Evolutionary conservation across 2,797 vertebrate genomes (phyloP).

Genomic region (Hoplostethus atlanticus): DNA sequence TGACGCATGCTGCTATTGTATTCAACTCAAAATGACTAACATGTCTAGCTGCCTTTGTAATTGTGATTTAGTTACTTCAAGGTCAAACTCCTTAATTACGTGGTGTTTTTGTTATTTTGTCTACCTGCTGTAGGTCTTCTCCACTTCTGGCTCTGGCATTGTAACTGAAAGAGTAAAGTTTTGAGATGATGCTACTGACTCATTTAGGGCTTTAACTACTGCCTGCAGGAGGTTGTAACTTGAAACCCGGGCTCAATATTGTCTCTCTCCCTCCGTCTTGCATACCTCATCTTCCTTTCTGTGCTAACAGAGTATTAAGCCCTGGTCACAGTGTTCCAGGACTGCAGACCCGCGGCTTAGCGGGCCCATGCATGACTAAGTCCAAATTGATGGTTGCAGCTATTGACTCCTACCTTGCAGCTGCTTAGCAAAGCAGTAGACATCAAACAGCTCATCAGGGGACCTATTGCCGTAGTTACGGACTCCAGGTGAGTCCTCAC

Average conservation of each 20-base stretch:
- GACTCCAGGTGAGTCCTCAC: conserved; percentile 93
- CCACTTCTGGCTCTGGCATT: neutral
- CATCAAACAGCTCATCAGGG: conserved; percentile 90
- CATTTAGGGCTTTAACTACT: conserved; percentile 10
- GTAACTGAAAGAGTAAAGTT: conserved; percentile 23
- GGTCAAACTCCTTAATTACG: too few species aligned
- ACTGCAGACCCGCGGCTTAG: conserved; percentile 35
- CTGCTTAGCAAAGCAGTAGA: conserved; percentile 92
- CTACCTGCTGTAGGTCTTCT: neutral
- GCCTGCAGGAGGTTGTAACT: conserved; percentile 19
- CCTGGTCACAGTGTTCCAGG: conserved; percentile 41
- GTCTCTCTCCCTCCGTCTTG: neutral
- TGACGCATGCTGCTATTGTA: too few species aligned
- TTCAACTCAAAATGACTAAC: too few species aligned
- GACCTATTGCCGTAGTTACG: conserved; percentile 92
- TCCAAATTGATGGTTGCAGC: conserved; percentile 35
- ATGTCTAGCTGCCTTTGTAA: too few species aligned
- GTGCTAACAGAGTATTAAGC: conserved; percentile 41
- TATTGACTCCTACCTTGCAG: conserved; percentile 85
- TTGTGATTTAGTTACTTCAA: too few species aligned
- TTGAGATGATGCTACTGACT: conserved; percentile 38
- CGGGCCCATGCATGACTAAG: conserved; percentile 50
- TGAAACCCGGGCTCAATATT: conserved; percentile 1
- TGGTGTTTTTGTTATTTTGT: conserved; percentile 6
- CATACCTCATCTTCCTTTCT: conserved; percentile 16